phyloP scores from a whole-genome alignment of 1,140 invertebrate species.

The Drosophila obscura region DNA sequence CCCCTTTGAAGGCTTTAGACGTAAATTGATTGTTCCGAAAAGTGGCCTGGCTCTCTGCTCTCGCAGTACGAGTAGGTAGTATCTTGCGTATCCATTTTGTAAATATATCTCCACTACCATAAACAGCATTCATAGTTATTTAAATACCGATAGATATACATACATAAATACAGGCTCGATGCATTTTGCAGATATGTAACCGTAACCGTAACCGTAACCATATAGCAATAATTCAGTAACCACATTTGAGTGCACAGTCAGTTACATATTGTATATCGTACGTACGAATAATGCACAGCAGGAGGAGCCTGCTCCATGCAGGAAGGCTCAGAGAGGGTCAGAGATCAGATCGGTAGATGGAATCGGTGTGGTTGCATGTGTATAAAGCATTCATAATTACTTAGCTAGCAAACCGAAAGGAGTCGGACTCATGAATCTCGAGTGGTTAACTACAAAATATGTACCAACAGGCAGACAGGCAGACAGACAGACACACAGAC shows the following conservation, averaged over 20 bases:
- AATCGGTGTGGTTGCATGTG: conserved; percentile 26
- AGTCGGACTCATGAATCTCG: neutral
- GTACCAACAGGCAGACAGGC: conserved; percentile 33
- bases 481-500: neutral
- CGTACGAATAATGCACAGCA: conserved; percentile 33
- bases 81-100: neutral
- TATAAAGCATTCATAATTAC: conserved; percentile 54
- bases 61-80: too few relatives aligned
- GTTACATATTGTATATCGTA: conserved; percentile 38
- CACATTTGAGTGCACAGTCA: conserved; percentile 48
- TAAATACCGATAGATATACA: conserved; percentile 47
- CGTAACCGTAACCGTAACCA: neutral
- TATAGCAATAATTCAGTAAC: conserved; percentile 68
- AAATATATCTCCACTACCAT: too few relatives aligned
- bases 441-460: conserved; percentile 2
- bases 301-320: too few relatives aligned
- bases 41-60: too few relatives aligned
- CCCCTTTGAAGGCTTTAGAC: neutral
- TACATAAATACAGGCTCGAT: conserved; percentile 35
- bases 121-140: too few relatives aligned
- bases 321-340: conserved; percentile 2
- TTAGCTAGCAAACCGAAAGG: conserved; percentile 53
- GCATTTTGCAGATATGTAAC: conserved; percentile 32
- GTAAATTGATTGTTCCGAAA: too few relatives aligned
- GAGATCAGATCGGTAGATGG: conserved; percentile 39